Conservation (phyloP, 2,888 invertebrate species). For the Dendrolimus houi region DNA sequence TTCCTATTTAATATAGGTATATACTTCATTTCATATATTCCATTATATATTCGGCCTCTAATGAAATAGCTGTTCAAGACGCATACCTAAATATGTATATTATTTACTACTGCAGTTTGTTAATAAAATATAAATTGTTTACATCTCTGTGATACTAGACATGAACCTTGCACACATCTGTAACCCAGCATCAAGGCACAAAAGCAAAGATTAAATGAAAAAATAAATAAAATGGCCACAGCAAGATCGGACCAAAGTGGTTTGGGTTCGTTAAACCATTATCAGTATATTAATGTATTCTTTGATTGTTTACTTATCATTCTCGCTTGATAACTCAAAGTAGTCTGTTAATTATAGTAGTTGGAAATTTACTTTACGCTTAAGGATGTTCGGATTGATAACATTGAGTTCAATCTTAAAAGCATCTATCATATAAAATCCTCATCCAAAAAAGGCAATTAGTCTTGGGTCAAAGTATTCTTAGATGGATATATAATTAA, state of each 20-base stretch:
- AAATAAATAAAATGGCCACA: not conserved
- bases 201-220: slow-evolving; percentile 1
- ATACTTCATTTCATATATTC: too few species aligned
- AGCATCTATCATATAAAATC: not conserved
- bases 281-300: slow-evolving; percentile 61
- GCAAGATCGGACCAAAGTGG: slow-evolving; percentile 45
- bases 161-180: too few species aligned
- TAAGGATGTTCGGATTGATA: slow-evolving; percentile 2
- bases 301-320: slow-evolving; percentile 67
- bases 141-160: too few species aligned
- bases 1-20: too few species aligned
- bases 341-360: slow-evolving; percentile 21
- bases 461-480: too few species aligned
- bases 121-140: too few species aligned
- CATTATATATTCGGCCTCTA: too few species aligned
- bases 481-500: too few species aligned
- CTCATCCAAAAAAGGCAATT: not conserved
- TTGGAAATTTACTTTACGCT: slow-evolving; percentile 13
- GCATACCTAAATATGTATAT: too few species aligned
- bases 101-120: too few species aligned
- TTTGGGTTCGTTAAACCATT: slow-evolving; percentile 59
- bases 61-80: too few species aligned
- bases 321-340: slow-evolving; percentile 31
- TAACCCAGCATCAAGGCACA: not conserved
- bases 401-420: slow-evolving; percentile 2